phyloP scores from a whole-genome alignment of 2,888 invertebrate genomes.

The Sinopyrophorus schimmeli region DNA sequence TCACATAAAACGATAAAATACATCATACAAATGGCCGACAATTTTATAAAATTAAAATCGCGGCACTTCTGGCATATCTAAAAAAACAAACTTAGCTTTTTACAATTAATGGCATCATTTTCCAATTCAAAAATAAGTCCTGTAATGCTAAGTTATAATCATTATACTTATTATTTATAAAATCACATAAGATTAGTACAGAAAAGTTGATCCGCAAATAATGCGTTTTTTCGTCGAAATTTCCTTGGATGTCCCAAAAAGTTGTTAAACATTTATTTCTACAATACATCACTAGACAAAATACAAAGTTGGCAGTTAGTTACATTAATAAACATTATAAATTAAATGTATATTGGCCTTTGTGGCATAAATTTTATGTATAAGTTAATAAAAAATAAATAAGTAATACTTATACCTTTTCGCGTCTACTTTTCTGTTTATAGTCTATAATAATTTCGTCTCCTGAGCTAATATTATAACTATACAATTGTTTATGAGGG shows the following conservation, averaged over 20 bases:
- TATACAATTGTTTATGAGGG: conserved; percentile 86
- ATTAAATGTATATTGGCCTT: conserved; percentile 12
- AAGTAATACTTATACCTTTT: conserved; percentile 23
- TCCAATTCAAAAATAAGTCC: no score
- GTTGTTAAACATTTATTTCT: conserved; percentile 18
- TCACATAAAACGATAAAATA: not conserved
- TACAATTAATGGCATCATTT: no score
- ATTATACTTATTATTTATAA: not conserved
- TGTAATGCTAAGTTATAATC: conserved; percentile 28
- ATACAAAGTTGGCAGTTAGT: conserved; percentile 21
- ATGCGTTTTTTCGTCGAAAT: conserved; percentile 1
- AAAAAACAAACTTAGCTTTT: not conserved
- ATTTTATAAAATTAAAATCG: conserved; percentile 28
- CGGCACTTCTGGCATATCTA: not conserved
- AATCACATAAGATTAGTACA: conserved; percentile 15
- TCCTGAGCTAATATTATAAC: conserved; percentile 86
- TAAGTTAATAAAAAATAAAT: not conserved
- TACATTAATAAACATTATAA: conserved; percentile 14
- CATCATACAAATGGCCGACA: conserved; percentile 7
- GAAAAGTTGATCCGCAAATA: conserved; percentile 1
- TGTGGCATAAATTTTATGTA: not conserved
- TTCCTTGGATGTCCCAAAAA: conserved; percentile 10
- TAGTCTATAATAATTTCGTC: conserved; percentile 90
- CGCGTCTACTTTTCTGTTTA: conserved; percentile 60
- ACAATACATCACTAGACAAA: conserved; percentile 17